Base-by-base conservation (phyloP, 2,113 vertebrate genomes). In the Datnioides undecimradiatus region DNA sequence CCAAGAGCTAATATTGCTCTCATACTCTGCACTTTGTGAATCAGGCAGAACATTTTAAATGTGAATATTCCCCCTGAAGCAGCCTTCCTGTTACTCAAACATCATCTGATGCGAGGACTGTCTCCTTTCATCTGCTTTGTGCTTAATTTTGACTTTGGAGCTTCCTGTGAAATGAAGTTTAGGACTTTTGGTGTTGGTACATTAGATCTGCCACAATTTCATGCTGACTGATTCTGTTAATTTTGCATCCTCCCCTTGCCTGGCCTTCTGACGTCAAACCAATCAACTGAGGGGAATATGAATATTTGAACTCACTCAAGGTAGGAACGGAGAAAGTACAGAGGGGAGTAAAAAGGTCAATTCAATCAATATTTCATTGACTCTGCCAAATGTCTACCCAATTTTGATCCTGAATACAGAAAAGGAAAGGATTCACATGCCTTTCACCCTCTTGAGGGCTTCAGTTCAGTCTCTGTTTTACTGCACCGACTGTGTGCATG, bases 321-420 rank as follows among this genome's bases (percentile, higher is more conserved):
- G 36, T 63, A 73, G 76, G 79, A 76, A 54, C 31, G 68, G 67
- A 40, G 51, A 71, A 25, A 63, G 67, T 17, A 45, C 19, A 63
- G 14, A 34, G 21, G 19, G 5, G 73, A 70, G 62, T 17, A 41
- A 60, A 62, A 79, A 60, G 54, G 60, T 81, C 48, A 66, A 40
- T 74, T 59, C 7, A 54, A 65, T 85, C 65, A 73, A 69, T 77
- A 69, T 68, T 45, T 60, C 29, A 76, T 34, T 12, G 31, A 62
- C 67, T 71, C 34, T 54, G 11, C 27, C 33, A n/a, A 33, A 10
- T 51, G 63, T 73, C 40, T 31, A 34, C 69, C 49, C 31, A 52
- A 33, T 81, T 69, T 69, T 54, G 27, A 72, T 67, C 43, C 31
- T 58, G 65, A 73, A 59, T 36, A 17, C 54, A 43, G 25, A 55